Conservation (phyloP, 2,888 invertebrate genomes). For the Drosophila picticornis region DNA sequence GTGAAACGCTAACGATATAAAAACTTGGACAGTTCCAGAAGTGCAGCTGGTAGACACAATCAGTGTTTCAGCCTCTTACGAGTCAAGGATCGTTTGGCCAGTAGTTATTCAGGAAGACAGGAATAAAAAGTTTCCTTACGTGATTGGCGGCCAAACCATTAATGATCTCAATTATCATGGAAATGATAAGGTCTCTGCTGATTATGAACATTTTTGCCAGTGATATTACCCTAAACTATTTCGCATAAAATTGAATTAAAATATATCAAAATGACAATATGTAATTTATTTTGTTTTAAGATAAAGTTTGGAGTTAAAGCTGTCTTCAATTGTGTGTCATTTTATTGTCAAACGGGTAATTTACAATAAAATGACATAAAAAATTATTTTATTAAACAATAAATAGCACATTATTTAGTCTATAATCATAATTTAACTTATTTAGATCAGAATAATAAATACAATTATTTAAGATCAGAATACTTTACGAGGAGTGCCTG, state of each 20-base stretch:
- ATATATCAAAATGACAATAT: background rate
- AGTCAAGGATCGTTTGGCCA: background rate
- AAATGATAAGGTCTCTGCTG: background rate
- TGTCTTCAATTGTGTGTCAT: background rate
- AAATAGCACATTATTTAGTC: background rate
- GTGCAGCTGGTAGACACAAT: background rate
- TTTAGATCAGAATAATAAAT: too few relatives aligned
- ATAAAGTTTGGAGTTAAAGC: background rate
- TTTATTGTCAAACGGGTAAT: background rate
- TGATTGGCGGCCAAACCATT: background rate
- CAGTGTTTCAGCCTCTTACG: background rate
- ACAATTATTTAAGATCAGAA: background rate
- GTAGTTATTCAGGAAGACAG: background rate
- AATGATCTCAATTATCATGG: background rate
- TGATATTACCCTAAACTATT: background rate
- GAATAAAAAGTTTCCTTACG: too few relatives aligned
- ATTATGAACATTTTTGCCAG: background rate
- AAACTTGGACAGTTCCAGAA: background rate
- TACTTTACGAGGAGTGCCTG: background rate
- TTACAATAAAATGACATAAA: too few relatives aligned
- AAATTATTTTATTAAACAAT: too few relatives aligned
- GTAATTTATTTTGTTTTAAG: background rate
- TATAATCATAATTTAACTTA: background rate
- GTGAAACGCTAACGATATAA: background rate
- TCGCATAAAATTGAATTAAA: too few relatives aligned